Evolutionary conservation across 2,113 vertebrate species (phyloP).

Genomic region (Geococcyx californianus): DNA sequence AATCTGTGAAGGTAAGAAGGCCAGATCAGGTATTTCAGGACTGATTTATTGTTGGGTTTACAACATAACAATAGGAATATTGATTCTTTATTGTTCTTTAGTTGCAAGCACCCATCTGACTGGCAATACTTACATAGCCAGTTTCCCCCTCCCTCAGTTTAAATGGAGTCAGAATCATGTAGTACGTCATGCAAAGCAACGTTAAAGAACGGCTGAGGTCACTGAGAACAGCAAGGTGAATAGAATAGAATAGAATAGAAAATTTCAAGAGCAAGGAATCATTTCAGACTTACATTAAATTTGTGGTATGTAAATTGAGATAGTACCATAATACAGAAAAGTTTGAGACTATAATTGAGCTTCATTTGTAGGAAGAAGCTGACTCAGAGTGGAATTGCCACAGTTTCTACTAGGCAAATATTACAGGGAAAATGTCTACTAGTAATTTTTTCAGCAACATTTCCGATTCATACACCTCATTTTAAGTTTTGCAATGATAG

Average conservation of each 20-base stretch:
- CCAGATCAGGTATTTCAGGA: background rate
- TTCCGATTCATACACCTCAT: background rate
- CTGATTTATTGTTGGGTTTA: background rate
- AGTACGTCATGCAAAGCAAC: too few relatives aligned
- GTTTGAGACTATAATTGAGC: background rate
- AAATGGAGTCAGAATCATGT: background rate
- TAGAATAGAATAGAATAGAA: too few relatives aligned
- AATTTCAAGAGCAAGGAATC: background rate
- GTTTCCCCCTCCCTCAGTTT: background rate
- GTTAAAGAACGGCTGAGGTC: rapidly evolving
- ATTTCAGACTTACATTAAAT: background rate
- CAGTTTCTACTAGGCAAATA: background rate
- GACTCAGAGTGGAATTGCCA: background rate
- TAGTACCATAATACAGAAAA: background rate
- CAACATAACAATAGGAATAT: background rate
- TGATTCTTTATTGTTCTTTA: background rate
- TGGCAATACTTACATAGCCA: background rate
- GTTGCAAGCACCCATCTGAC: background rate
- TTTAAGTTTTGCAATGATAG: background rate
- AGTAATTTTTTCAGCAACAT: background rate
- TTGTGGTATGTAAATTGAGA: background rate
- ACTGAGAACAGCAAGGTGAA: background rate
- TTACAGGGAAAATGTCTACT: background rate
- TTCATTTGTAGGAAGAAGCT: background rate
- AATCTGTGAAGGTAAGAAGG: background rate